Conservation (phyloP, 2,888 invertebrate species). For the Drosophila testacea region DNA sequence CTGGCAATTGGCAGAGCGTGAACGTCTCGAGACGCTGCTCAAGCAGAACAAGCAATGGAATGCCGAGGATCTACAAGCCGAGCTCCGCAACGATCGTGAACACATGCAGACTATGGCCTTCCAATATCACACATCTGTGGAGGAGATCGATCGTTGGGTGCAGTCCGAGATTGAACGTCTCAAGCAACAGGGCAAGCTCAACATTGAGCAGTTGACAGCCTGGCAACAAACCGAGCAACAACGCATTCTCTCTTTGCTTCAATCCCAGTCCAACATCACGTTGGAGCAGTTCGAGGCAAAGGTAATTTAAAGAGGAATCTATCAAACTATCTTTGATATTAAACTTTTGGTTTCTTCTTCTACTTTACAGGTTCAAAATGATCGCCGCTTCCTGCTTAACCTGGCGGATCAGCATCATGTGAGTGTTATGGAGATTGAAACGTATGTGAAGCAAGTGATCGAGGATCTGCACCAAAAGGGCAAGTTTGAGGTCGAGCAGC, state of each 20-base stretch:
- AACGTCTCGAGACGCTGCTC: constrained; percentile 74
- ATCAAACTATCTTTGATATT: too few species aligned
- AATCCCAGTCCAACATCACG: constrained; percentile 80
- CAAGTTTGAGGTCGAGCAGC: constrained; percentile 79
- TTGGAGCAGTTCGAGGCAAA: constrained; percentile 81
- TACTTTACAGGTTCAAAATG: constrained; percentile 69
- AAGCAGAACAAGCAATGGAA: constrained; percentile 80
- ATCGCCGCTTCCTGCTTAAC: constrained; percentile 74
- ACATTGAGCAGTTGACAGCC: constrained; percentile 79
- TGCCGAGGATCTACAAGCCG: constrained; percentile 79
- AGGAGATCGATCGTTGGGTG: constrained; percentile 84
- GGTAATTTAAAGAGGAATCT: constrained; percentile 16
- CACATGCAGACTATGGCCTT: constrained; percentile 83
- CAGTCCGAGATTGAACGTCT: constrained; percentile 80
- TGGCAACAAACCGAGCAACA: constrained; percentile 83
- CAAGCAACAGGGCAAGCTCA: constrained; percentile 77
- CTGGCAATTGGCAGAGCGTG: constrained; percentile 83
- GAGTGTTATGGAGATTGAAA: constrained; percentile 80
- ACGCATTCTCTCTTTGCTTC: constrained; percentile 76
- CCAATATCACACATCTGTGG: constrained; percentile 83
- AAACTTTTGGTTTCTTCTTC: too few species aligned
- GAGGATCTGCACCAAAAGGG: constrained; percentile 80
- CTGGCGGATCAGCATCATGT: constrained; percentile 82
- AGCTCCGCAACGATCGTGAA: constrained; percentile 80
- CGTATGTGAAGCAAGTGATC: constrained; percentile 81